Conservation (phyloP, 37 sponge, comb jelly and placozoan species). For the Mnemiopsis leidyi region DNA sequence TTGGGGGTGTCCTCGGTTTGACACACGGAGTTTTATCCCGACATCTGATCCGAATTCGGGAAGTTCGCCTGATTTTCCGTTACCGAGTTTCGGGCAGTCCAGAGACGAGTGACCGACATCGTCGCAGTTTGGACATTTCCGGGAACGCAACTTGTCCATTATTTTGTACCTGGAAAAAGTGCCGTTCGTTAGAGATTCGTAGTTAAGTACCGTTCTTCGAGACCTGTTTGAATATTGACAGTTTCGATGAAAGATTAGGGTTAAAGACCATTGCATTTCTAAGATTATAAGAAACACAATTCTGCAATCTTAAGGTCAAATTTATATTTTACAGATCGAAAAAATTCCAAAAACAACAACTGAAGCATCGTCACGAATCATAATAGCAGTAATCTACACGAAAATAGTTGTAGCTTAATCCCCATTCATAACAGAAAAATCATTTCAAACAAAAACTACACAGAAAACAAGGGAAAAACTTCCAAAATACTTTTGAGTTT, state of each 20-base stretch:
- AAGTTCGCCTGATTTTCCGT: neutral
- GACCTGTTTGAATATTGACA: too few species aligned
- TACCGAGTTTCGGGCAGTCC: slow-evolving; percentile 21
- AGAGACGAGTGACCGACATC: slow-evolving; percentile 57
- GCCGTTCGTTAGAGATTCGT: too few species aligned
- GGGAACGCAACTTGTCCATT: slow-evolving; percentile 50
- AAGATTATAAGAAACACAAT: too few species aligned
- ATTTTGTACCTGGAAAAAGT: too few species aligned
- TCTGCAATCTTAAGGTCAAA: neutral
- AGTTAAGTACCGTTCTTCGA: too few species aligned
- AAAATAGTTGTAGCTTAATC: neutral
- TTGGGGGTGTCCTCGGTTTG: neutral
- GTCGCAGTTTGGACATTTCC: slow-evolving; percentile 53
- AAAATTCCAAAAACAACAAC: neutral
- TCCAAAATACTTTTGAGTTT: too few species aligned
- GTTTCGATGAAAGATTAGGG: too few species aligned
- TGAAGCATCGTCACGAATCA: neutral
- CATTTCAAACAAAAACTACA: too few species aligned
- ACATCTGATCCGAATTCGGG: neutral
- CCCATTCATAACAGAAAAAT: neutral
- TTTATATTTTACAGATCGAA: neutral
- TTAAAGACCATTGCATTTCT: too few species aligned
- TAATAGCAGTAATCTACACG: neutral
- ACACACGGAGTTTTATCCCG: neutral
- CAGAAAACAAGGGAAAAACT: too few species aligned